phyloP scores from a whole-genome alignment of 2,797 vertebrate genomes.

The Hemitrygon akajei region DNA sequence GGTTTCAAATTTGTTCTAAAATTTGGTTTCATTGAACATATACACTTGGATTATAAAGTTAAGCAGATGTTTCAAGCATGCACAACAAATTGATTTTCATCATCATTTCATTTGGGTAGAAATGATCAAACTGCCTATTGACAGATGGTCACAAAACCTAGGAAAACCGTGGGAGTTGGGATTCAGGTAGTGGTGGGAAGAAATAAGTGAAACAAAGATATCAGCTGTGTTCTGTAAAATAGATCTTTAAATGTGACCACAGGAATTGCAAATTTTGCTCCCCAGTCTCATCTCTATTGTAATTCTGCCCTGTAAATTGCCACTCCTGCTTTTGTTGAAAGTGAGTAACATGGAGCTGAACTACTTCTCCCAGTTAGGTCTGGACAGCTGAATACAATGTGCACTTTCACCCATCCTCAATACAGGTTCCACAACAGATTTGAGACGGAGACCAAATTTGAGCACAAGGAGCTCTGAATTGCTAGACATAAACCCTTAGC shows the following conservation, averaged over 20 bases:
- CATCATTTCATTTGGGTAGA: background rate
- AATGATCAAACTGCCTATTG: background rate
- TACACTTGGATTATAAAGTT: background rate
- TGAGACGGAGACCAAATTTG: background rate
- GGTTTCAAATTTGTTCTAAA: background rate
- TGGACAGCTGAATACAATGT: background rate
- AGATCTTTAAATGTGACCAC: background rate
- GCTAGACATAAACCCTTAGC: background rate
- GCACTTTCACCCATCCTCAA: background rate
- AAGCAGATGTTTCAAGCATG: background rate
- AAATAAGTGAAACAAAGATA: background rate
- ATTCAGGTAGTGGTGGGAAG: too few relatives aligned
- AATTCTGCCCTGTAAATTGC: background rate
- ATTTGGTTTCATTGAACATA: background rate
- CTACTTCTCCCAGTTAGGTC: too few relatives aligned
- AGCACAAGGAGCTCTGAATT: too few relatives aligned
- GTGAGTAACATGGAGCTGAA: background rate
- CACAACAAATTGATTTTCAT: background rate
- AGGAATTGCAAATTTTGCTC: background rate
- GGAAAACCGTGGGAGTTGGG: too few relatives aligned
- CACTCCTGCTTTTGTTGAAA: background rate
- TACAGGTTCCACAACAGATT: background rate
- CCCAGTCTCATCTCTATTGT: background rate
- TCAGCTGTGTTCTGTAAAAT: background rate
- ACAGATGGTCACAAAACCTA: background rate